Evolutionary conservation across 2,113 vertebrate genomes (phyloP).

Genomic region (Leptosomus discolor): DNA sequence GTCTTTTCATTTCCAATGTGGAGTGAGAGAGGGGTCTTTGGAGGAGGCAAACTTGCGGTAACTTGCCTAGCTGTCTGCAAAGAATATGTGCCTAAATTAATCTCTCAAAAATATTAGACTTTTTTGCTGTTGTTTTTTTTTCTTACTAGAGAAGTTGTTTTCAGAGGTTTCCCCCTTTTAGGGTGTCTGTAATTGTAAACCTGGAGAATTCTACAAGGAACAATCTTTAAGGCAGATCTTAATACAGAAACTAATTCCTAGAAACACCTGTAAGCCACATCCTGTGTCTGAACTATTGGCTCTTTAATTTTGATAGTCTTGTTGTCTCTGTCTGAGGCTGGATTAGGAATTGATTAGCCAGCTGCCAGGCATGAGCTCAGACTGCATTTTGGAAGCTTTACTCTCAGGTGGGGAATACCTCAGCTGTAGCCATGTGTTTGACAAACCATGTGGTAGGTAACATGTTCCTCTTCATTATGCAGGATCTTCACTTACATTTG

Average conservation of each 20-base stretch:
- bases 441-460: not conserved
- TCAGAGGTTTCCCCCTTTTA: not conserved
- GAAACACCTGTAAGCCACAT: not conserved
- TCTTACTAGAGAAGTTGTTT: not conserved
- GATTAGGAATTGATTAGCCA: not conserved
- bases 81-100: not conserved
- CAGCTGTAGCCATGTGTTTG: not conserved
- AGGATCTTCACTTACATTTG: not conserved
- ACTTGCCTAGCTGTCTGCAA: not conserved
- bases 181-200: not conserved
- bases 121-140: not conserved
- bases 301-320: not conserved
- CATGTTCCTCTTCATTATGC: not conserved
- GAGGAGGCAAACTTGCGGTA: not conserved
- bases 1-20: not conserved
- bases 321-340: not conserved
- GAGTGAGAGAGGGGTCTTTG: not conserved
- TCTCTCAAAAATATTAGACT: not conserved
- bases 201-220: not conserved
- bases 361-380: rapidly evolving
- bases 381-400: not conserved
- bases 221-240: not conserved
- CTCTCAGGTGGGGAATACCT: not conserved
- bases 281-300: not conserved
- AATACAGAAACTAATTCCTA: not conserved